These are phyloP conservation scores for Calcarius lapponicus DNA, from an alignment of 2,797 vertebrate species.

Conservation along the genomic window DNA sequence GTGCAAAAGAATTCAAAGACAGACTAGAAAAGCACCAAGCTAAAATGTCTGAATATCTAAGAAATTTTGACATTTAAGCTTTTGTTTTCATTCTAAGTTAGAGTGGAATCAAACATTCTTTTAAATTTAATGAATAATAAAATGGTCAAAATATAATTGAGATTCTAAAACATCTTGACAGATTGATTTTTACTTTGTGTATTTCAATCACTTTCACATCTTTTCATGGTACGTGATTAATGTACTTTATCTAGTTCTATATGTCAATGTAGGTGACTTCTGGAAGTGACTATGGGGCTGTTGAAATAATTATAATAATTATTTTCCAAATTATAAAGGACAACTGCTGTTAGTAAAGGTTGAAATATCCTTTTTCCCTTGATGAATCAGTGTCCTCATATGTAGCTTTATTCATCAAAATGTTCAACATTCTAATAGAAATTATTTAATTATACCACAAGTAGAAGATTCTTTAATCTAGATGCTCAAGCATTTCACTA, in stretches of 20 bases:
- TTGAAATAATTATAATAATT: not conserved
- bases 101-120: not conserved
- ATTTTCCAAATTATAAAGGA: not conserved
- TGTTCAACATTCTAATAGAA: not conserved
- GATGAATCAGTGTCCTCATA: not conserved
- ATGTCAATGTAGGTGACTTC: not conserved
- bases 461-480: not conserved
- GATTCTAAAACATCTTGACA: not conserved
- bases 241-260: not conserved
- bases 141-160: not conserved
- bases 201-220: not conserved
- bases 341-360: not conserved
- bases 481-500: not conserved
- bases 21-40: not conserved
- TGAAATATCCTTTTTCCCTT: not conserved
- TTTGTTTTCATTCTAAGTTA: not conserved
- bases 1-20: not conserved
- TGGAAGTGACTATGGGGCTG: not conserved
- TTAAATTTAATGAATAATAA: not conserved
- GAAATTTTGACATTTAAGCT: not conserved
- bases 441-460: slow-evolving; percentile 1
- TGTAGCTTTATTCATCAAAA: not conserved
- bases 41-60: not conserved
- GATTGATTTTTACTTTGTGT: not conserved
- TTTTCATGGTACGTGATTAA: not conserved